Evolutionary conservation across 1,140 invertebrate genomes (phyloP).

Genomic region (Microplitis mediator): DNA sequence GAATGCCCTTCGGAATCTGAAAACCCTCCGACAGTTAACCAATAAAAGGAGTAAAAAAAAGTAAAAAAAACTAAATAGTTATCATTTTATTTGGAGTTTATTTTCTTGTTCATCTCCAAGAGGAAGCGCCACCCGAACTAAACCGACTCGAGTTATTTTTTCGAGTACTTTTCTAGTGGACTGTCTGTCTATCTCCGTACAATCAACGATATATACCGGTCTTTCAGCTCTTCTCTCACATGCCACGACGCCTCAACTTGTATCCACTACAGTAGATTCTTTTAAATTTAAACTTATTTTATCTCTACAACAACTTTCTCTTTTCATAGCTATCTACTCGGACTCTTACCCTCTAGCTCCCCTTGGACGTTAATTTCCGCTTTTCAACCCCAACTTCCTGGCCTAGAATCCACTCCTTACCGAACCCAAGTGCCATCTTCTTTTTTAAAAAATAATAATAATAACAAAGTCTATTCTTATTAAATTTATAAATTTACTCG

Average conservation of each 20-base stretch:
- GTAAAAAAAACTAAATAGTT: background rate
- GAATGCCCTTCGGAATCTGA: too few relatives aligned
- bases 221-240: background rate
- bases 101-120: background rate
- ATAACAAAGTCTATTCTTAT: too few relatives aligned
- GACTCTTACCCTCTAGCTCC: background rate
- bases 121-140: background rate
- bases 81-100: background rate
- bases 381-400: conserved; percentile 19
- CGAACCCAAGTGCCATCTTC: background rate
- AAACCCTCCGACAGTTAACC: too few relatives aligned
- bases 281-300: background rate
- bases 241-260: background rate
- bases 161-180: conserved; percentile 6
- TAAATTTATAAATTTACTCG: too few relatives aligned
- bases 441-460: background rate
- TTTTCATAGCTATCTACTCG: background rate
- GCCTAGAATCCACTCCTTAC: conserved; percentile 1
- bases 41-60: background rate
- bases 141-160: conserved; percentile 16
- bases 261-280: background rate
- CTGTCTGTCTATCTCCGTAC: conserved; percentile 14
- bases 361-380: conserved; percentile 21
- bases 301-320: background rate
- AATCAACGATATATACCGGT: conserved; percentile 6